Percentiles rank a stretch among this genome's conserved stretches.
Conservation (phyloP, 1,140 invertebrate species). For the Drosophila leontia region DNA sequence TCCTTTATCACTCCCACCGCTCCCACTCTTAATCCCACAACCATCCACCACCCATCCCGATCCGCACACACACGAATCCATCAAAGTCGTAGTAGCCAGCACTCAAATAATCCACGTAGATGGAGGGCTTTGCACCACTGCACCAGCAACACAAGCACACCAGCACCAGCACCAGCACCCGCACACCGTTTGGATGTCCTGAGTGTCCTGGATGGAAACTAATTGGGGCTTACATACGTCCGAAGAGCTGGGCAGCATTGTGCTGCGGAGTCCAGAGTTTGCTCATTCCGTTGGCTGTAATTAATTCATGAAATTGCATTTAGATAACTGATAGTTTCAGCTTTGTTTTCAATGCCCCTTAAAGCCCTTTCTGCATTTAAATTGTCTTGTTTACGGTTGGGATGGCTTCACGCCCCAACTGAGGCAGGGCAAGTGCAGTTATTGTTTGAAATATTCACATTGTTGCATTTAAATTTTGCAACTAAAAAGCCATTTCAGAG, state of each 20-base stretch:
- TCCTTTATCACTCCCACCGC: background rate
- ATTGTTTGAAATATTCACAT: background rate
- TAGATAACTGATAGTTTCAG: slow-evolving; percentile 27
- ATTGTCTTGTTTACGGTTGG: slow-evolving; percentile 1
- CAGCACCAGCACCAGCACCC: background rate
- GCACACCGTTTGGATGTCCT: slow-evolving; percentile 8
- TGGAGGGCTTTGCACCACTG: slow-evolving; percentile 47
- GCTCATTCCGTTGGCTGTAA: slow-evolving; percentile 25
- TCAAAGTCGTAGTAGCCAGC: slow-evolving; percentile 36
- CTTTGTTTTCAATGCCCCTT: slow-evolving; percentile 12
- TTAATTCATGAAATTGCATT: slow-evolving; percentile 38
- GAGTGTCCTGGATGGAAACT: slow-evolving; percentile 42
- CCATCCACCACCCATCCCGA: background rate
- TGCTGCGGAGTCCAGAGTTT: slow-evolving; percentile 8
- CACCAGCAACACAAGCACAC: slow-evolving; percentile 15
- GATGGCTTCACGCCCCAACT: background rate
- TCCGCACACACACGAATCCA: slow-evolving; percentile 37
- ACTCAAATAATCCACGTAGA: slow-evolving; percentile 43
- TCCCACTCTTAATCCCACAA: slow-evolving; percentile 3
- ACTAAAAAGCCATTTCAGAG: background rate
- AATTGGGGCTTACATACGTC: slow-evolving; percentile 42
- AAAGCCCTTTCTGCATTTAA: slow-evolving; percentile 1
- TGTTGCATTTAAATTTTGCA: background rate
- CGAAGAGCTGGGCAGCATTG: slow-evolving; percentile 7
- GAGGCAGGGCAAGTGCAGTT: background rate